Evolutionary conservation across 2,888 invertebrate genomes (phyloP), one percentile per base, ranked within the genome.

Genomic region (Blastobasis adustella): DNA sequence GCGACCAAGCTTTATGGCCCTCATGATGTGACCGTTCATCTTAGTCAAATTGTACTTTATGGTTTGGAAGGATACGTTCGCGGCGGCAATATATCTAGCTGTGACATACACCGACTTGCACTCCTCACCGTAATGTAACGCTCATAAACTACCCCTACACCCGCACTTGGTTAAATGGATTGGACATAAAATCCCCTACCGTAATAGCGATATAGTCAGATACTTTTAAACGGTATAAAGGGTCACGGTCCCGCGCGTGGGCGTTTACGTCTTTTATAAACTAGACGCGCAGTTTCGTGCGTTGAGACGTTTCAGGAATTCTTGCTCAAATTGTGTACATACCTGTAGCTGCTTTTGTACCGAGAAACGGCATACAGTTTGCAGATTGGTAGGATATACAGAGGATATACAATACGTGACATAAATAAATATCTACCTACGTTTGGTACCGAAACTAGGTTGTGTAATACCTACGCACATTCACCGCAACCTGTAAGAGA

Each of bases 1-100:
- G 63, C 58, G 58, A 61, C 60, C 54, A 52, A 59, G 58, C 70
- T 78, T 78, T 75, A 78, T 68, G 65, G 64, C 62, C 52, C 59
- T 58, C 58, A 63, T 63, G 61, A 71, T 69, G 65, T 62, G 61
- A 65, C 56, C 68, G 69, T 76, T 71, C 71, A 63, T 78, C 71
- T 71, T 64, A 66, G 60, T 71, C 59, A 76, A 76, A 75, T 77
- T 73, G 65, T 69, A 69, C 69, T 76, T 76, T 67, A 71, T 66
- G 65, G 60, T 58, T 60, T 58, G 57, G 58, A 61, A 60, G 60
- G 56, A 62, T 66, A 66, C 65, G 69, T 67, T 65, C 58, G 58
- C 53, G 56, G 23, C 23, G 56, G 61, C 58, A 57, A 66, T 68
- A 69, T 66, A 68, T 67, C 61, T 60, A 56, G 58, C 54, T 55